Conservation (phyloP, 2,113 vertebrate genomes). For the Smithornis capensis region DNA sequence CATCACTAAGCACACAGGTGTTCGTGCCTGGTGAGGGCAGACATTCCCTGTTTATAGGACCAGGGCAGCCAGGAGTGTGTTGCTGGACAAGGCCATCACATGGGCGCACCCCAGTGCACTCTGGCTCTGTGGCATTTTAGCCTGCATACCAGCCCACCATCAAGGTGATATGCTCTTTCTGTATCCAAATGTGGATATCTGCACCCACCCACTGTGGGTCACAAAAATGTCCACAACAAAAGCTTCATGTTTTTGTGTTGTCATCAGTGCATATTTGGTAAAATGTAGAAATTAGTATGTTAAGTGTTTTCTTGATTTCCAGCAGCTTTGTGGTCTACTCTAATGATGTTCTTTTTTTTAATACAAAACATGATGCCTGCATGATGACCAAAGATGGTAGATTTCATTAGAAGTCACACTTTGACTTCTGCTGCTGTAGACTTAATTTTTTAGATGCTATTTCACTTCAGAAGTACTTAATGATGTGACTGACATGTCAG, state of each 20-base stretch:
- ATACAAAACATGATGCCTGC: neutral
- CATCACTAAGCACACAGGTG: fast-evolving
- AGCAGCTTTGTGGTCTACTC: neutral
- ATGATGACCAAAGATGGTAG: neutral
- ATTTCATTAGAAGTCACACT: neutral
- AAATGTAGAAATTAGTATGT: neutral
- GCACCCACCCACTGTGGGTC: neutral
- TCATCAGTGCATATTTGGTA: neutral
- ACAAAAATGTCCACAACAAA: neutral
- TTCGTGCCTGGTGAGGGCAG: fast-evolving
- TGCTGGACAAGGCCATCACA: fast-evolving
- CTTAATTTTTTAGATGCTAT: neutral
- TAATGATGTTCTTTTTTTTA: neutral
- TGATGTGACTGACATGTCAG: neutral
- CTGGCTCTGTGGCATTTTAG: neutral
- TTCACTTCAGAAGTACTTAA: neutral
- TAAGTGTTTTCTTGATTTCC: neutral
- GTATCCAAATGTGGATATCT: neutral
- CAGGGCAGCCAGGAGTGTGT: neutral
- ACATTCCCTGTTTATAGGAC: fast-evolving
- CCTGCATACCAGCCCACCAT: fast-evolving
- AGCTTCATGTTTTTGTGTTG: neutral
- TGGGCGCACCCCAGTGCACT: fast-evolving
- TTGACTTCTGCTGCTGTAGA: neutral
- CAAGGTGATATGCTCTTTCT: fast-evolving